These are phyloP conservation scores for Melanerpes aurifrons DNA, from an alignment of 2,113 vertebrate species.

Conservation along the genomic window DNA sequence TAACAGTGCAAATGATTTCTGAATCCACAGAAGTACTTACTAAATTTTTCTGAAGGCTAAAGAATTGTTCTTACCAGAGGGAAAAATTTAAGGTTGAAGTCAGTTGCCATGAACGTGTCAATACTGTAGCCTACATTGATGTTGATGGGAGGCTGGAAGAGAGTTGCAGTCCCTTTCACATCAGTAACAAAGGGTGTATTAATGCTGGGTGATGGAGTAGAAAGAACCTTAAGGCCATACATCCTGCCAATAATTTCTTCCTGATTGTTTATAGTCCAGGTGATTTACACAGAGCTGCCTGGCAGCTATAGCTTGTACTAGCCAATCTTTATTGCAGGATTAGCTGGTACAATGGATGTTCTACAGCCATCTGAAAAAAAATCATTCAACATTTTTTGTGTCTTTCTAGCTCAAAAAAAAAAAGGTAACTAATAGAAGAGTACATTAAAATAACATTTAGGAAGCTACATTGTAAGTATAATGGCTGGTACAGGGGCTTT, in stretches of 20 bases:
- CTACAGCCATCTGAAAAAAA: not conserved
- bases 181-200: not conserved
- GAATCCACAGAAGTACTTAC: not conserved
- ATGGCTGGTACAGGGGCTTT: not conserved
- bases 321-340: not conserved
- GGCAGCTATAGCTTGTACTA: not conserved
- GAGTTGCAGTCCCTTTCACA: not conserved
- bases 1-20: not conserved
- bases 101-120: not conserved
- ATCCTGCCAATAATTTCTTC: not conserved
- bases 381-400: not conserved
- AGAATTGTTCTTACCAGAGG: not conserved
- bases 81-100: not conserved
- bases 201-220: not conserved
- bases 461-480: not conserved
- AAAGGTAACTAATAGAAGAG: not conserved
- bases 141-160: not conserved
- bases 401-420: not conserved
- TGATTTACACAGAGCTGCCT: not conserved
- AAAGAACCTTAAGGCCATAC: not conserved
- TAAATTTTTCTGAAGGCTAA: not conserved
- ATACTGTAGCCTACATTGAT: rapidly evolving
- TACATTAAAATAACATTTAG: not conserved
- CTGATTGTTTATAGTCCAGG: not conserved
- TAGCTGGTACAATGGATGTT: not conserved